Base-by-base conservation (phyloP, 2,888 invertebrate genomes). In the Ichneumon xanthorius region DNA sequence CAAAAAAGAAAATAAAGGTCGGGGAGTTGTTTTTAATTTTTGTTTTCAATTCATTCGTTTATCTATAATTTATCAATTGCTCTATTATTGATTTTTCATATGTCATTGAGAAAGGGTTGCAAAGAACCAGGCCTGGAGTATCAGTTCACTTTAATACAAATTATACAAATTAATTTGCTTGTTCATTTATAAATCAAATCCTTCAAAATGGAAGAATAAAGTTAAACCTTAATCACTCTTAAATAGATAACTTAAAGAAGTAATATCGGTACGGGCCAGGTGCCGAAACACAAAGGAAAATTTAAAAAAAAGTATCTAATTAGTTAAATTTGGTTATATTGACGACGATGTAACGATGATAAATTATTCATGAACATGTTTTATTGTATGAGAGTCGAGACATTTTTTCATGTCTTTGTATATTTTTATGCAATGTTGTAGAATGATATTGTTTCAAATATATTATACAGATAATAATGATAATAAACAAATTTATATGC, bases 351-450 rank as follows among this genome's bases (percentile, higher is more conserved):
- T 87, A 88, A 88, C 87, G 86, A 88, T 88, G 87, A 86, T 87
- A 89, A 86, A 90, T 91, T 90, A 91, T 92, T 92, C 92, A 92
- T 90, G 89, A 93, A 92, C 92, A 92, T 92, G 92, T 93, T 93
- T 93, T 93, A 93, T 92, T 91, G 91, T 92, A 92, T 91, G 92
- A 93, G 93, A 93, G 93, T 93, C 93, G 92, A 93, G 93, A 93
- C 93, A 93, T 93, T 93, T 93, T 93, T 93, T 93, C 93, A 92
- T 93, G 93, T 94, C 93, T 94, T 93, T 93, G 93, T 94, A 93
- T 93, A 94, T 94, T 94, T 93, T 93, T 94, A 94, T 94, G 93
- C 93, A 93, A 93, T 93, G 93, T 94, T 94, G 93, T 94, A 94
- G 93, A 93, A 93, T 93, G 91, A 92, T 93, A 94, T 94, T 93